Conservation (phyloP, 2,113 vertebrate species). For the Peromyscus maniculatus region DNA sequence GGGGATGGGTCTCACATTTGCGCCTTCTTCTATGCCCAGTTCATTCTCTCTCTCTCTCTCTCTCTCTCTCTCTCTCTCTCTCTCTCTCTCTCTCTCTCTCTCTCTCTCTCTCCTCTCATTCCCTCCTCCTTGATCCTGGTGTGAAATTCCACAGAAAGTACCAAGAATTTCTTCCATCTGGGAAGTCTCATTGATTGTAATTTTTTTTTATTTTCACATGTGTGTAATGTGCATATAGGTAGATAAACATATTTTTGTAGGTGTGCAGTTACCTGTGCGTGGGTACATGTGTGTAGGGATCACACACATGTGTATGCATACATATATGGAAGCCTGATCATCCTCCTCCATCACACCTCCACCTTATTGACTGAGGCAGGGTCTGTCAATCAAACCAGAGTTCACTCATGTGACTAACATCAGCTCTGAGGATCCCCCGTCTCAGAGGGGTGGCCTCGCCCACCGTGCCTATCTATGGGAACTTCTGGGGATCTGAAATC, state of each 20-base stretch:
- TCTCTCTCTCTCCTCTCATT: accelerated
- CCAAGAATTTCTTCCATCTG: neutral
- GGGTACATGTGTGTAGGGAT: no score
- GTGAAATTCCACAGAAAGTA: neutral
- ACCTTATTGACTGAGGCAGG: neutral
- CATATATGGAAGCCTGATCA: neutral
- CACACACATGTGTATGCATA: neutral
- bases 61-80: neutral
- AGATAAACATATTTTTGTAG: neutral
- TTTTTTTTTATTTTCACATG: neutral
- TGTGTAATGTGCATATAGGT: neutral
- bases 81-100: neutral
- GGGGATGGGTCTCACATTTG: neutral
- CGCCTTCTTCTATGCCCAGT: no score
- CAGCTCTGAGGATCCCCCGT: neutral
- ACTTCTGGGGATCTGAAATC: neutral
- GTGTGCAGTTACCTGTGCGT: neutral
- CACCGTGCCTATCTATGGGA: neutral
- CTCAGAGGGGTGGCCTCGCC: neutral
- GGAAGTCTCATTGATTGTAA: neutral
- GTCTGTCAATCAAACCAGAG: neutral
- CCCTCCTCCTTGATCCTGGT: neutral
- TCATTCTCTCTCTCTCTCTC: neutral
- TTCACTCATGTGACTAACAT: neutral
- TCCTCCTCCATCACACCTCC: neutral